These are phyloP conservation scores for Barypeithes pellucidus DNA, from an alignment of 2,888 invertebrate species.

Conservation along the genomic window DNA sequence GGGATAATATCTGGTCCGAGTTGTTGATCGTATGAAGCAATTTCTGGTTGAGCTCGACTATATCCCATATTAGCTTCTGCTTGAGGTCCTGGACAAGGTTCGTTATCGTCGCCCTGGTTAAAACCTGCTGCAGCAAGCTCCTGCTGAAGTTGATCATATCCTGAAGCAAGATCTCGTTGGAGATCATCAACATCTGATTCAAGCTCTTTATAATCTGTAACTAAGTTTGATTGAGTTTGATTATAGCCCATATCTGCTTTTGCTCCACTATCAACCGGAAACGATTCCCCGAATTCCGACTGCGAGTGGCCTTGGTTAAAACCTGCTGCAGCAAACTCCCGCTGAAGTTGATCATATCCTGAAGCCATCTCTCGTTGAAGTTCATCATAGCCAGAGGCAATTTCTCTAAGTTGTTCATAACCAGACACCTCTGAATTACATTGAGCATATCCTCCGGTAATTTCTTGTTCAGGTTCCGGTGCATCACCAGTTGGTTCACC, in stretches of 20 bases:
- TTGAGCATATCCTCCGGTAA: conserved; percentile 5
- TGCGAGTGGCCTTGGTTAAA: conserved; percentile 9
- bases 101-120: conserved; percentile 19
- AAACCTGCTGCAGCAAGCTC: conserved; percentile 38
- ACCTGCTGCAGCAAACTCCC: conserved; percentile 38
- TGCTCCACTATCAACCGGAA: background rate
- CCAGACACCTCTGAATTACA: conserved; percentile 7
- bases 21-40: background rate
- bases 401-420: conserved; percentile 25
- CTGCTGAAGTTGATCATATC: conserved; percentile 32
- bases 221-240: background rate
- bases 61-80: background rate
- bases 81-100: background rate
- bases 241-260: background rate
- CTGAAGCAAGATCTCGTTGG: conserved; percentile 34
- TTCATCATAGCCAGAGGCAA: conserved; percentile 40
- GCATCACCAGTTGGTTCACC: background rate
- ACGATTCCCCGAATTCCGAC: conserved; percentile 5
- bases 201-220: background rate
- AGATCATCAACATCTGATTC: background rate
- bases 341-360: conserved; percentile 34
- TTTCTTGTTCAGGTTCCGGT: background rate
- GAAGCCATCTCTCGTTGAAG: conserved; percentile 37
- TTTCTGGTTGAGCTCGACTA: background rate
- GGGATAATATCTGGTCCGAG: background rate